Base-by-base conservation (phyloP, 2,888 invertebrate genomes). In the Melieria omissa region DNA sequence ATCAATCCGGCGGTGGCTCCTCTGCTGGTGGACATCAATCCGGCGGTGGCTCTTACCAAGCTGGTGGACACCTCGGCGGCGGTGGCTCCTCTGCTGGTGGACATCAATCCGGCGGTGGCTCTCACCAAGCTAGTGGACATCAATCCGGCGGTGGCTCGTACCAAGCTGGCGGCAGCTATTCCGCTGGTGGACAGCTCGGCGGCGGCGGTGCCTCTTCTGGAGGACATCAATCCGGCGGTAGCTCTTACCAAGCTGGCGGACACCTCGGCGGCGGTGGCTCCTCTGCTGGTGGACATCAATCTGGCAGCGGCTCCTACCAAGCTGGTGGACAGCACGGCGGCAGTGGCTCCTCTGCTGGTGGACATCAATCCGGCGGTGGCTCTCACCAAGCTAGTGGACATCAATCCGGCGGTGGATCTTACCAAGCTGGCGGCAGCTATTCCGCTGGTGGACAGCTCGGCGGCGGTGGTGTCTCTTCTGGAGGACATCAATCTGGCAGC, bases 321-420 rank as follows among this genome's bases (percentile, higher is more conserved):
- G 49, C 61, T 14, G 65, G 42, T 14, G 41, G 41, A 52, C 10
- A 49, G 49, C 12, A 3, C 49, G 14, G 8, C 52, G 54, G 54
- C 4, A 9, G 55, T 8, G 41, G 49, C 4, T 54, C 64, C 41
- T 62, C 66, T 16, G 70, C 73, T 7, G 67, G 45, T 14, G 65
- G 64, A 16, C 58, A 41, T 46, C 44, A 66, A 10, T 47, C 62
- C 16, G 6, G 52, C 62, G 14, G 46, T 29, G 29, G 68, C 63
- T 8, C 71, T 70, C 66, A 41, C 45, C 65, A 65, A n/a, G 52
- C 61, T 41, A 54, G 64, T 4, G 58, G 64, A n/a, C n/a, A n/a
- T n/a, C n/a, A n/a, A n/a, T n/a, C n/a, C n/a, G n/a, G n/a, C n/a
- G n/a, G n/a, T n/a, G n/a, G n/a, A n/a, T n/a, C n/a, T n/a, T n/a